Evolutionary conservation across 2,113 vertebrate species (phyloP).

Genomic region (Azemiops feae): DNA sequence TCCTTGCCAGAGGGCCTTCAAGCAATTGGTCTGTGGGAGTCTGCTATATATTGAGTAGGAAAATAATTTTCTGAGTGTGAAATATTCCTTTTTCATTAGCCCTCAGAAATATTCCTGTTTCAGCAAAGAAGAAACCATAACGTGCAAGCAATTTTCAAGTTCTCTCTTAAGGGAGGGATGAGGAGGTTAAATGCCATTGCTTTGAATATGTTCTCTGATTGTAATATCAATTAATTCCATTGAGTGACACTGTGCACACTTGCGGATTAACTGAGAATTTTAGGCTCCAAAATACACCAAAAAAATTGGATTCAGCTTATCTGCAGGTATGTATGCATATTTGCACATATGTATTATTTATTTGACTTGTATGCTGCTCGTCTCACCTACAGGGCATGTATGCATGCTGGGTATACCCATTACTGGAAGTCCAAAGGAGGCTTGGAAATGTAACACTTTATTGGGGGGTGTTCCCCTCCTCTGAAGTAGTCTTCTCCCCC

Average conservation of each 20-base stretch:
- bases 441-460: not conserved
- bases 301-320: not conserved
- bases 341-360: not conserved
- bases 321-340: not conserved
- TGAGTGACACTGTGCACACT: not conserved
- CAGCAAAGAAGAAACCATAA: conserved; percentile 37
- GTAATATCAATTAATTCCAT: not conserved
- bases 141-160: conserved; percentile 32
- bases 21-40: conserved; percentile 55
- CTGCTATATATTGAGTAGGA: conserved; percentile 61
- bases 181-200: conserved; percentile 18
- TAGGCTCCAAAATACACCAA: not conserved
- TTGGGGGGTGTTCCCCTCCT: not conserved
- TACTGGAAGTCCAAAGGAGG: not conserved
- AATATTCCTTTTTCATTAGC: conserved; percentile 38
- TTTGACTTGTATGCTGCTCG: not conserved
- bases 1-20: conserved; percentile 53
- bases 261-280: not conserved
- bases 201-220: conserved; percentile 28
- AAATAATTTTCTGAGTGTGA: conserved; percentile 58
- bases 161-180: not conserved
- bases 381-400: not conserved
- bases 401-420: not conserved
- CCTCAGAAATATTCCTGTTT: conserved; percentile 41
- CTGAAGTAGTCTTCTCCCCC: not conserved